A percentile compares a stretch with the other conserved stretches of the same genome.
phyloP scores from a whole-genome alignment of 2,888 invertebrate genomes.

The Drosophila rubida region DNA sequence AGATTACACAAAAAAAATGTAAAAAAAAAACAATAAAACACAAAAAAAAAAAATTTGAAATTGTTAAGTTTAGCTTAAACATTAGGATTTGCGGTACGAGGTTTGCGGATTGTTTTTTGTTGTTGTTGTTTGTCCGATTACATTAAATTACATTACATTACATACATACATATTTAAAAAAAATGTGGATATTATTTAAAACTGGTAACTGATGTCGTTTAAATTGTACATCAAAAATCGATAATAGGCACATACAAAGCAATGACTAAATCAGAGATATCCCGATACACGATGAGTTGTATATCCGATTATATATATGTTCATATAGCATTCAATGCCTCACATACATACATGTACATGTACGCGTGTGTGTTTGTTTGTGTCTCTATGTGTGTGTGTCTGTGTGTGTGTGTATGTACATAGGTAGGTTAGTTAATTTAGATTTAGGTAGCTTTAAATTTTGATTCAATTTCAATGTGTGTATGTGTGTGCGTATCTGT shows the following conservation, averaged over 20 bases:
- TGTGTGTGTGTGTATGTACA: constrained; percentile 18
- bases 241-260: constrained; percentile 79
- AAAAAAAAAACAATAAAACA: constrained; percentile 6
- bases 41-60: constrained; percentile 11
- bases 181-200: constrained; percentile 51
- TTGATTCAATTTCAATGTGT: constrained; percentile 51
- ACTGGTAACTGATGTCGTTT: constrained; percentile 62
- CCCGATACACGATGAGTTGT: constrained; percentile 42
- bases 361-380: constrained; percentile 11
- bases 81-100: constrained; percentile 14
- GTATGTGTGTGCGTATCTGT: constrained; percentile 19
- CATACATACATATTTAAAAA: constrained; percentile 60
- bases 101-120: constrained; percentile 17
- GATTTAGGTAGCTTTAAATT: constrained; percentile 49
- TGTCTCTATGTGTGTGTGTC: constrained; percentile 12
- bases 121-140: constrained; percentile 34
- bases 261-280: constrained; percentile 74
- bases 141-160: constrained; percentile 45
- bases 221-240: constrained; percentile 74
- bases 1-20: constrained; percentile 16
- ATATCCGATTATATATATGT: constrained; percentile 23
- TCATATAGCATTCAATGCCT: constrained; percentile 5
- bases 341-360: constrained; percentile 19
- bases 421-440: constrained; percentile 30
- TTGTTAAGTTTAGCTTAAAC: constrained; percentile 45